Base-by-base conservation (phyloP, 1,140 invertebrate species). In the Coptotermes formosanus region DNA sequence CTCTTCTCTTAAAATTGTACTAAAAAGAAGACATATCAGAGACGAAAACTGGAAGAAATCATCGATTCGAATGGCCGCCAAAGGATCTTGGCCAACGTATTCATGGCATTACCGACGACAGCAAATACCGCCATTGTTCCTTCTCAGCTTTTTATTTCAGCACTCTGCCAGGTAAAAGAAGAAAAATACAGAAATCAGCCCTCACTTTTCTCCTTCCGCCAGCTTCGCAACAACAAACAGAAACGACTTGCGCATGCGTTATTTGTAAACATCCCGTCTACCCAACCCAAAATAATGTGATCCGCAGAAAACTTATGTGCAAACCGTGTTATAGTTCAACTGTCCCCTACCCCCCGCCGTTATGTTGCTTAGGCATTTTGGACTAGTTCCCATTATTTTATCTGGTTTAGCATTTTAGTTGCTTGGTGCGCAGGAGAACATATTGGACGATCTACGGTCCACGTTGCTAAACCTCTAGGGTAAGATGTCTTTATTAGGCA, bases 361-460 rank as follows among this genome's bases (percentile, higher is more conserved):
- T 12, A 75, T 75, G 25, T 30, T 11, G 64, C 64, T 75, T 8
- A 30, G 25, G 16, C 8, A 75, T n/a, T 75, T 75, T 75, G 64
- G 64, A n/a, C 9, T 75, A 75, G 25, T 75, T 75, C 64, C 64
- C 64, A 75, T 75, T 75, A 75, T 75, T 30, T n/a, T 75, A 75
- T 75, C 64, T 75, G 64, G n/a, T 75, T 75, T 75, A 75, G 64
- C 64, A 75, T 75, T 75, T 75, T 75, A 75, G 64, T 75, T 75
- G 8, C 64, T 75, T 25, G 25, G 25, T 30, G 64, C 14, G 64
- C 64, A 75, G 25, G 64, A 75, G 64, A 75, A n/a, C 64, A 30
- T 75, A 30, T 3, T n/a, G n/a, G 64, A 75, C 64, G 64, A 14
- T 30, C 25, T 75, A 25, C 25, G 64, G 2, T 75, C 64, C 64